Conservation (phyloP, 2,797 vertebrate genomes). For the Pseudochirops cupreus region DNA sequence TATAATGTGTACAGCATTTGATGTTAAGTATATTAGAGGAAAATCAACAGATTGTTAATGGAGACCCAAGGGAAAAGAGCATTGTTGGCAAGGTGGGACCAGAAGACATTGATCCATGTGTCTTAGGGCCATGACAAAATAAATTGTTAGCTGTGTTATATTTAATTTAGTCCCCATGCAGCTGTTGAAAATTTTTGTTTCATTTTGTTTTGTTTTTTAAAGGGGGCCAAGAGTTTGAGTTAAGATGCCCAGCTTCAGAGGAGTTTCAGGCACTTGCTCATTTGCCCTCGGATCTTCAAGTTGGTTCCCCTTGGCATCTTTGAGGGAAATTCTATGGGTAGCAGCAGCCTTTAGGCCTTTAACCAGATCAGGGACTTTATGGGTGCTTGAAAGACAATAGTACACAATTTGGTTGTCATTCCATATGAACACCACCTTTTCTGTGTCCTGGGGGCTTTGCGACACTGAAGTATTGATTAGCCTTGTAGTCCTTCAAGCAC, state of each 20-base stretch:
- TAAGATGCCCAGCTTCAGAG: background rate
- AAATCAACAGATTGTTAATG: background rate
- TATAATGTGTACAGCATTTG: background rate
- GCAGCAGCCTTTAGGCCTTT: background rate
- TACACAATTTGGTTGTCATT: background rate
- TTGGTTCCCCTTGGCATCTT: background rate
- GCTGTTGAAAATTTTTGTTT: background rate
- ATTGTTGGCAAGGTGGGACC: background rate
- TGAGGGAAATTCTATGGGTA: background rate
- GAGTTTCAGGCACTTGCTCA: background rate
- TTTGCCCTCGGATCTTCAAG: background rate
- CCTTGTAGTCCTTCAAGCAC: conserved; percentile 19
- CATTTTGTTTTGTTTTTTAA: background rate
- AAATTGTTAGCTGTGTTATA: background rate
- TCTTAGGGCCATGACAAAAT: background rate
- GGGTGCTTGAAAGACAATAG: background rate
- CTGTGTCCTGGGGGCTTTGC: background rate
- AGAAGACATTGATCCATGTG: background rate
- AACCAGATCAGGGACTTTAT: background rate
- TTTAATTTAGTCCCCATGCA: background rate
- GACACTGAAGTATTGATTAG: background rate
- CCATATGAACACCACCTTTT: background rate
- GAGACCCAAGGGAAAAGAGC: background rate
- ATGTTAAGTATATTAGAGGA: background rate
- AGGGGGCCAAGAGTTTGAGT: background rate